Percentiles rank a stretch among this genome's conserved stretches.
Conservation (phyloP, 2,797 vertebrate species). For the Sardinella longiceps region DNA sequence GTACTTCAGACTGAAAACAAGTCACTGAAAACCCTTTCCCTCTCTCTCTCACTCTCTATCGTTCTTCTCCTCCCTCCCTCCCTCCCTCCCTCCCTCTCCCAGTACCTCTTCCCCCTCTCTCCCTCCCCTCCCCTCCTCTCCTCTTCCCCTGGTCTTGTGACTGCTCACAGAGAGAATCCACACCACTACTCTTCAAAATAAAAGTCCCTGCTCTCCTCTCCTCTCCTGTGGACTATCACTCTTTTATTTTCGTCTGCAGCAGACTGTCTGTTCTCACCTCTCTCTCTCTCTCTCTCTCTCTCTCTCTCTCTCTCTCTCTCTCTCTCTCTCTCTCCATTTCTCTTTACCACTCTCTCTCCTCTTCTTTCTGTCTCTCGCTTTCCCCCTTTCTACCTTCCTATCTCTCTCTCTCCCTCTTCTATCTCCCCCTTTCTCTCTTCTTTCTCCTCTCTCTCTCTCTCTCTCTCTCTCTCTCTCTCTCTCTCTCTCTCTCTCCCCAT, state of each 20-base stretch:
- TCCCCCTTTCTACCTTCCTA: no score
- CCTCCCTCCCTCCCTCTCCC: conserved; percentile 50
- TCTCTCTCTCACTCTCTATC: neutral
- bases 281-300: no score
- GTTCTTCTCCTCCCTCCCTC: conserved; percentile 42
- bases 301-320: neutral
- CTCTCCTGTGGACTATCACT: neutral
- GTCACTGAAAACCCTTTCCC: conserved; percentile 62
- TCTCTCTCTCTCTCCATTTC: neutral
- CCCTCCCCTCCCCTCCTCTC: conserved; percentile 48
- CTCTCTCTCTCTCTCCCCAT: neutral
- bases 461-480: neutral
- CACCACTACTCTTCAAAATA: conserved; percentile 79
- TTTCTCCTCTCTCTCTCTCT: neutral
- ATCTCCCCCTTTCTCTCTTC: neutral
- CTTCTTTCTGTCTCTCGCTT: neutral
- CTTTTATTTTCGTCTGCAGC: neutral
- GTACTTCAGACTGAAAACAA: conserved; percentile 17
- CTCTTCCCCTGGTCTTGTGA: conserved; percentile 67
- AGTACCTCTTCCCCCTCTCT: conserved; percentile 41
- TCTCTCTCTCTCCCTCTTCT: neutral
- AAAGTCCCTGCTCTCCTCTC: conserved; percentile 64
- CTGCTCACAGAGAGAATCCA: conserved; percentile 63
- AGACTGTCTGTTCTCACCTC: no score
- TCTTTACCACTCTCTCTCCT: neutral